Conservation (phyloP, 2,113 vertebrate species). For the Regulus satrapa region DNA sequence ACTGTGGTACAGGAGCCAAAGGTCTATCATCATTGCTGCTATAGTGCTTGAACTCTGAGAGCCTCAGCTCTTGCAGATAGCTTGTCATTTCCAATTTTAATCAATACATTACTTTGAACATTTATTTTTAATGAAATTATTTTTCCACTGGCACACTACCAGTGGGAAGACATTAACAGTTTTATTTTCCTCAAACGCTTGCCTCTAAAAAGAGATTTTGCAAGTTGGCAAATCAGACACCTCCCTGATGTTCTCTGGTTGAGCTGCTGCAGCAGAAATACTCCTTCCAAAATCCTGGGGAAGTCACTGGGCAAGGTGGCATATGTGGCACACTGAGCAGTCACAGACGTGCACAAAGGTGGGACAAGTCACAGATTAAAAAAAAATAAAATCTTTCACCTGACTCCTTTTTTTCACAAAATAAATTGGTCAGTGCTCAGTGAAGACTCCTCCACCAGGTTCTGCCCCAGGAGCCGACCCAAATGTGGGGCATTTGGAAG, state of each 20-base stretch:
- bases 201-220: not conserved
- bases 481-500: not conserved
- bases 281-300: not conserved
- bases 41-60: not conserved
- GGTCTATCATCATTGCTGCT: not conserved
- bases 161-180: not conserved
- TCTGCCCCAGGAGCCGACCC: not conserved
- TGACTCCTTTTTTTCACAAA: not conserved
- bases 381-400: not conserved
- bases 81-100: not conserved
- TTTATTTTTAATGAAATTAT: not conserved
- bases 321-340: accelerated
- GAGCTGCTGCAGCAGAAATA: not conserved
- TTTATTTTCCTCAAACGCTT: not conserved
- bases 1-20: not conserved
- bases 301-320: not conserved
- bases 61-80: not conserved
- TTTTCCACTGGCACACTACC: not conserved
- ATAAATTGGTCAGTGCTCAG: not conserved
- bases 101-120: not conserved
- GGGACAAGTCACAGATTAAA: not conserved
- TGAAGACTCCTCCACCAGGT: not conserved
- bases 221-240: not conserved
- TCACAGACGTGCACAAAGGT: accelerated
- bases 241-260: not conserved